These are phyloP conservation scores for Zophobas atratus DNA, from an alignment of 1,140 invertebrate species.

Conservation along the genomic window DNA sequence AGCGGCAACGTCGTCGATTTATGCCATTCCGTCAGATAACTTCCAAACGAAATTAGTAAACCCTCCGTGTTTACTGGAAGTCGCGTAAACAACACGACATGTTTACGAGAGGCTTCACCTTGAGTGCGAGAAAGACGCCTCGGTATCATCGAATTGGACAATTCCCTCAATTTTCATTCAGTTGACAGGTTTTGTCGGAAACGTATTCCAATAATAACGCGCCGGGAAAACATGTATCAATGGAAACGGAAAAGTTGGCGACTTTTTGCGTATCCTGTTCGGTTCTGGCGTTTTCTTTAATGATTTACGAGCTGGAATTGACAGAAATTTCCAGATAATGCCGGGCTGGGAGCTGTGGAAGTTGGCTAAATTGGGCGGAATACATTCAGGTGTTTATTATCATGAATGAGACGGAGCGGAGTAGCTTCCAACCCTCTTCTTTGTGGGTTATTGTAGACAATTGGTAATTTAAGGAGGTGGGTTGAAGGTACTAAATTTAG, in stretches of 20 bases:
- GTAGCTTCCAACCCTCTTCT: too few relatives aligned
- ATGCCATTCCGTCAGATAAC: not conserved
- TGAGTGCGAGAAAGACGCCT: constrained; percentile 7
- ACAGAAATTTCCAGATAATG: too few relatives aligned
- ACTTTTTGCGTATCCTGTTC: constrained; percentile 8
- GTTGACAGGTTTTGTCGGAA: not conserved
- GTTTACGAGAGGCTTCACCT: constrained; percentile 33
- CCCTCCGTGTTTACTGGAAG: constrained; percentile 20
- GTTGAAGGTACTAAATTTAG: too few relatives aligned
- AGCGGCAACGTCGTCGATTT: constrained; percentile 13
- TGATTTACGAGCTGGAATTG: too few relatives aligned
- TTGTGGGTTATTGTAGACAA: too few relatives aligned
- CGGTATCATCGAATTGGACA: not conserved
- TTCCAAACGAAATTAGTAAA: constrained; percentile 27
- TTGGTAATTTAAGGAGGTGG: too few relatives aligned
- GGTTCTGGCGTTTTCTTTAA: too few relatives aligned
- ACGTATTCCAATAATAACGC: not conserved
- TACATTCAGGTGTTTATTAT: not conserved
- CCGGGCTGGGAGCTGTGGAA: too few relatives aligned
- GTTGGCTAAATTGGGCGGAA: too few relatives aligned
- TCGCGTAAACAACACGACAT: constrained; percentile 34
- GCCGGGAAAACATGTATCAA: not conserved
- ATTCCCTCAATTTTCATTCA: not conserved
- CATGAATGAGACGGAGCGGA: not conserved
- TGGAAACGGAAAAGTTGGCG: not conserved